Evolutionary conservation across 2,888 invertebrate genomes (phyloP).

Genomic region (Idaea dimidiata): DNA sequence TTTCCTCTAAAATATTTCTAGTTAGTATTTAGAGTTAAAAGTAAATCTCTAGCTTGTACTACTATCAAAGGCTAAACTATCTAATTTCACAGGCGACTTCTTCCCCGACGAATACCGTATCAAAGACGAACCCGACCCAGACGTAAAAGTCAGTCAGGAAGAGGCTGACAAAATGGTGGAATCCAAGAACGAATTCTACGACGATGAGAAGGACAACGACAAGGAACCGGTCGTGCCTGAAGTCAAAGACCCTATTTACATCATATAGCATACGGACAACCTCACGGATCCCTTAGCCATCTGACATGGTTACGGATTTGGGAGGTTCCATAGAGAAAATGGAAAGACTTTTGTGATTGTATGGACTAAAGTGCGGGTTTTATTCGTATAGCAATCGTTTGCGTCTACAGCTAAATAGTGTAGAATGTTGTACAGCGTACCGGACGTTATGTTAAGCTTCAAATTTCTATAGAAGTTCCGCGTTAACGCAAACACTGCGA

Average conservation of each 20-base stretch:
- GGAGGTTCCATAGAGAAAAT: conserved; percentile 39
- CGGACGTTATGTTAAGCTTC: no score
- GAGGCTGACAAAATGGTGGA: conserved; percentile 92
- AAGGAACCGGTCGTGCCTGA: conserved; percentile 78
- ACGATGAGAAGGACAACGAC: conserved; percentile 95
- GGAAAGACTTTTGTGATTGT: conserved; percentile 20
- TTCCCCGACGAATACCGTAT: conserved; percentile 86
- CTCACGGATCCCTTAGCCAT: conserved; percentile 56
- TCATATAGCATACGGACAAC: conserved; percentile 60
- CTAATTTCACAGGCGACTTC: conserved; percentile 81
- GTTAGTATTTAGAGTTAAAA: no score
- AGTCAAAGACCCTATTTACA: conserved; percentile 50
- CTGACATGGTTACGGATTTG: conserved; percentile 49
- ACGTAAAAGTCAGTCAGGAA: conserved; percentile 87
- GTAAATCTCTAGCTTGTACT: no score
- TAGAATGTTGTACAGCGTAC: no score
- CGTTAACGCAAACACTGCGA: no score
- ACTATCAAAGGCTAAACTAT: neutral
- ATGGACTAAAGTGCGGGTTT: neutral
- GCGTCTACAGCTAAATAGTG: no score
- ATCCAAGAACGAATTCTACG: conserved; percentile 92
- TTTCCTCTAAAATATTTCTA: no score
- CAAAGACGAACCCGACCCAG: conserved; percentile 91
- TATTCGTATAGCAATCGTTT: no score
- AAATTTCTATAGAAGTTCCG: no score